A percentile compares a stretch with the other conserved stretches of the same genome.
Conservation (phyloP, 92 coral and sea anemone species). For the Paragorgia papillata region DNA sequence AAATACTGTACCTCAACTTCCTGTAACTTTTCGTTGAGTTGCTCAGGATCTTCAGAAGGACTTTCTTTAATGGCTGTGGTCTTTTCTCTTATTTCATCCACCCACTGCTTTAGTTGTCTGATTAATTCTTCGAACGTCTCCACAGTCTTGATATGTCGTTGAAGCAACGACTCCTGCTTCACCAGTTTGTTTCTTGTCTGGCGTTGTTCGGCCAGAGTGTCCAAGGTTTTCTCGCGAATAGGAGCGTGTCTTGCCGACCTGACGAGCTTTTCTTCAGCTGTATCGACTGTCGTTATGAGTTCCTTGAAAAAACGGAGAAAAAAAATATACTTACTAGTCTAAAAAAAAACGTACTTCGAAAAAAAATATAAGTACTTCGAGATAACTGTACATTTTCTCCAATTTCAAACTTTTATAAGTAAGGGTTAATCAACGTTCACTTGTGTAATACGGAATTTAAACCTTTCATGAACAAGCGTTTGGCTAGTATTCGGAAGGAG, state of each 20-base stretch:
- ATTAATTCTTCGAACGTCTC: slow-evolving; percentile 42
- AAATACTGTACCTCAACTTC: slow-evolving; percentile 40
- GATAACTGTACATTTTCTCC: too few species aligned
- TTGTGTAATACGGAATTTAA: too few species aligned
- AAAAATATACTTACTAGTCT: too few species aligned
- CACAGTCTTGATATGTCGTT: slow-evolving; percentile 37
- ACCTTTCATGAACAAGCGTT: too few species aligned
- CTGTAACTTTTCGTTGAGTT: slow-evolving; percentile 13
- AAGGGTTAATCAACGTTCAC: too few species aligned
- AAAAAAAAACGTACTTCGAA: too few species aligned
- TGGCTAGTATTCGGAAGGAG: too few species aligned
- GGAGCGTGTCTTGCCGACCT: slow-evolving; percentile 45
- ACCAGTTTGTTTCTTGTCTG: slow-evolving; percentile 37
- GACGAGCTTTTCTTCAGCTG: slow-evolving; percentile 40
- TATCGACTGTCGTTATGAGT: slow-evolving; percentile 31
- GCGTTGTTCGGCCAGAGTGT: slow-evolving; percentile 41
- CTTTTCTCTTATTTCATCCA: slow-evolving; percentile 5
- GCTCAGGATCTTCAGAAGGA: slow-evolving; percentile 19
- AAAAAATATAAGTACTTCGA: too few species aligned
- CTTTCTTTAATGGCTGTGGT: slow-evolving; percentile 18
- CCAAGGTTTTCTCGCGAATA: slow-evolving; percentile 37
- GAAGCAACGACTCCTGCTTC: slow-evolving; percentile 37
- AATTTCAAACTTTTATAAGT: too few species aligned
- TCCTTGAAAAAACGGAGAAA: slow-evolving; percentile 6
- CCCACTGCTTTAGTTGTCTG: slow-evolving; percentile 21